These are phyloP conservation scores for Ennomos erosarius DNA, from an alignment of 2,888 invertebrate species.

Conservation along the genomic window DNA sequence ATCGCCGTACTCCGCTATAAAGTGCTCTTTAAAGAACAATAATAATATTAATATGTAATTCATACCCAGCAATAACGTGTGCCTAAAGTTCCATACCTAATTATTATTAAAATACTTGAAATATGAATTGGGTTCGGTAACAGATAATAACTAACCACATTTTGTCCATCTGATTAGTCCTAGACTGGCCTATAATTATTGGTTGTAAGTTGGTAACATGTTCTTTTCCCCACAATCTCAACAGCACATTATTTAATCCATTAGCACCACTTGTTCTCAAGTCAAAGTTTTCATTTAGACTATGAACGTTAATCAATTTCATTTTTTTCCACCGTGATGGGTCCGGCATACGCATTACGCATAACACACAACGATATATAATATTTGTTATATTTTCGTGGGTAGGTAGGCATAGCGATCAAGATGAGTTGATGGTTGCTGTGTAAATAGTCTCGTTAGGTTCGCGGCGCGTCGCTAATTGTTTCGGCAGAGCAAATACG, in stretches of 20 bases:
- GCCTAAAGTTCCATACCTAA: too few relatives aligned
- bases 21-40: too few relatives aligned
- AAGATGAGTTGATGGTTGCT: slow-evolving; percentile 42
- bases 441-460: slow-evolving; percentile 62
- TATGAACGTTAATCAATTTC: slow-evolving; percentile 19
- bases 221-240: neutral
- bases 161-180: too few relatives aligned
- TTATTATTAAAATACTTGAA: too few relatives aligned
- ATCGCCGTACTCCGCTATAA: too few relatives aligned
- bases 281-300: slow-evolving; percentile 19
- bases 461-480: slow-evolving; percentile 74
- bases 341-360: slow-evolving; percentile 1
- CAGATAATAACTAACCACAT: too few relatives aligned
- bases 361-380: too few relatives aligned
- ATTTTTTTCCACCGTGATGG: slow-evolving; percentile 16
- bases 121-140: too few relatives aligned
- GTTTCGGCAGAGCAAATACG: slow-evolving; percentile 79
- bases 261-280: slow-evolving; percentile 21
- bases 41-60: too few relatives aligned
- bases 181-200: too few relatives aligned
- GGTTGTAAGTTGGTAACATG: neutral
- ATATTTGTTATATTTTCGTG: slow-evolving; percentile 2
- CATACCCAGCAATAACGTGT: too few relatives aligned
- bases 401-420: slow-evolving; percentile 32
- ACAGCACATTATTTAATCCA: slow-evolving; percentile 12